Evolutionary conservation across 2,113 vertebrate genomes (phyloP).

Genomic region (Salvator merianae): DNA sequence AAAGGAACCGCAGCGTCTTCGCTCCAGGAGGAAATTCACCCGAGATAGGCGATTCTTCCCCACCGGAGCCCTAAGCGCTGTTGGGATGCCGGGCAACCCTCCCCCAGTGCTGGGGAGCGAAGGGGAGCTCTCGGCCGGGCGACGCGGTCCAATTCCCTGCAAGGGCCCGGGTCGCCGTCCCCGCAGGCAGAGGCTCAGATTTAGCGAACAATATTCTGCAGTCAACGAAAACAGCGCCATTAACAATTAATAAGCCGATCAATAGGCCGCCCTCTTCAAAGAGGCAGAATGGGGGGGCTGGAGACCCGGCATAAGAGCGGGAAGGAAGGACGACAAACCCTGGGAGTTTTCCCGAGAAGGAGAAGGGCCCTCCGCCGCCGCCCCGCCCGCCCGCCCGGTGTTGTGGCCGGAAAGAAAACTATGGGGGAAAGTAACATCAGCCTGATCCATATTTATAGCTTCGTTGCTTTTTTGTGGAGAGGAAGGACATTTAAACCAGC

Average conservation of each 20-base stretch:
- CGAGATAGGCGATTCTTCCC: no score
- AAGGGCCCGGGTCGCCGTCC: no score
- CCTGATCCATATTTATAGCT: neutral
- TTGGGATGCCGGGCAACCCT: no score
- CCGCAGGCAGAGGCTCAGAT: conserved; percentile 31
- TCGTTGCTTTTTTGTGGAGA: neutral
- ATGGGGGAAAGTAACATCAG: neutral
- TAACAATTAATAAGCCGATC: conserved; percentile 68
- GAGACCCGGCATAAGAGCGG: neutral
- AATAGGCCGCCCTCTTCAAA: conserved; percentile 36
- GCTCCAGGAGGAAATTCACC: no score
- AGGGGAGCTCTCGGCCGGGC: neutral
- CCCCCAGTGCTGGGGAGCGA: neutral
- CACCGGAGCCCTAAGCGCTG: no score
- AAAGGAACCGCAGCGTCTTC: no score
- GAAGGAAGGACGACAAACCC: neutral
- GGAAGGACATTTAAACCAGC: neutral
- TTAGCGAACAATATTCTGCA: conserved; percentile 52
- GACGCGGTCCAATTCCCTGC: no score
- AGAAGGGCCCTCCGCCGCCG: no score
- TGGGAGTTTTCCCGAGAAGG: no score
- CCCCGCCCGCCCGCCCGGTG: neutral
- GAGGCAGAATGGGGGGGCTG: neutral
- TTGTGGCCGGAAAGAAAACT: neutral
- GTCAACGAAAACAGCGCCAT: conserved; percentile 52